Conservation (phyloP, 2,113 vertebrate genomes). For the Myotis lucifugus region DNA sequence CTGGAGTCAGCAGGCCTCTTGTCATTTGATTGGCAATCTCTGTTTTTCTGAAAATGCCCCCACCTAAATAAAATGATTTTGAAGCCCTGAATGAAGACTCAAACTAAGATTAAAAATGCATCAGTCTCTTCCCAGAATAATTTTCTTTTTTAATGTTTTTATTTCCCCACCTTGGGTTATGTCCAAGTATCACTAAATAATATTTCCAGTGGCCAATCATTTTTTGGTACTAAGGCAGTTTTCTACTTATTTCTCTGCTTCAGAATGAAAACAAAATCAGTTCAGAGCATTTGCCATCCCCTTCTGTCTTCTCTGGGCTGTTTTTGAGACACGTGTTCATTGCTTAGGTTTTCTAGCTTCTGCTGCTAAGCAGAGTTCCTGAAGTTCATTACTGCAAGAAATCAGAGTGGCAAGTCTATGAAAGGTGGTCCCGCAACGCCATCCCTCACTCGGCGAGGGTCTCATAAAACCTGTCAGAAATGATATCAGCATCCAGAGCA, state of each 20-base stretch:
- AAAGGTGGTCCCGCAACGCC: neutral
- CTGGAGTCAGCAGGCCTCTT: neutral
- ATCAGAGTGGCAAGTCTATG: constrained; percentile 44
- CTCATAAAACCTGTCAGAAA: constrained; percentile 71
- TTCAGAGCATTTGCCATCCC: rapidly evolving
- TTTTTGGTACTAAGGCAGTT: neutral
- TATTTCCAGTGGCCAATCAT: neutral
- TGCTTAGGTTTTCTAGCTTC: neutral
- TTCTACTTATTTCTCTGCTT: neutral
- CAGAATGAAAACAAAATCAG: neutral
- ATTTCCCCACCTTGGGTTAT: neutral
- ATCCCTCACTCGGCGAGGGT: constrained; percentile 58
- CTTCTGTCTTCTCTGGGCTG: neutral
- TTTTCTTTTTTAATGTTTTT: neutral
- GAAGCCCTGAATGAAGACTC: neutral
- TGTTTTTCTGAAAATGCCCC: neutral
- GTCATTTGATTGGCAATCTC: neutral
- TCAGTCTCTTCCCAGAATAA: neutral
- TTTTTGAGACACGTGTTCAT: neutral
- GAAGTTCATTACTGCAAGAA: constrained; percentile 65
- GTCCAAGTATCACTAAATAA: neutral
- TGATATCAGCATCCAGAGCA: neutral
- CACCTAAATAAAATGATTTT: constrained; percentile 1
- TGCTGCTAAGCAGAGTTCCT: neutral
- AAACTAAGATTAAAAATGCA: neutral